Percentiles rank a stretch among this genome's conserved stretches.
These are phyloP conservation scores for Cnemophilus loriae DNA, from an alignment of 2,113 vertebrate species.

Conservation along the genomic window DNA sequence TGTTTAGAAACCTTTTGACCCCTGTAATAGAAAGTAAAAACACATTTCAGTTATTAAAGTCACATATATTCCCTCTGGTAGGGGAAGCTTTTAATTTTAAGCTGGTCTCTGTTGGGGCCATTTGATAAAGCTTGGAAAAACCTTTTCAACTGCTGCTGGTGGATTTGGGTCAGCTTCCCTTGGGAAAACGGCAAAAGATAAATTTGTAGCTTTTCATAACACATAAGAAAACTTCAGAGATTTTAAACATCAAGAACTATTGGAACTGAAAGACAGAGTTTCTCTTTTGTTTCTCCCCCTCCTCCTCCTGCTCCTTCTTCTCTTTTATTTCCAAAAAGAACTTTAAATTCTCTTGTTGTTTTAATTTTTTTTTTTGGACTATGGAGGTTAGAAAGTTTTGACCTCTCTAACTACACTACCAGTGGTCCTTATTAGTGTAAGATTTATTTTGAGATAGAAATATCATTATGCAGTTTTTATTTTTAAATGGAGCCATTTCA, in stretches of 20 bases:
- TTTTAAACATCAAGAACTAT: constrained; percentile 74
- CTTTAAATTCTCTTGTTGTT: constrained; percentile 56
- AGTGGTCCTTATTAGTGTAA: constrained; percentile 5
- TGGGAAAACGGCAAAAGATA: constrained; percentile 76
- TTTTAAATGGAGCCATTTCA: not conserved
- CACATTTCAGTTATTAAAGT: constrained; percentile 84
- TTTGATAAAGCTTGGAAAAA: constrained; percentile 80
- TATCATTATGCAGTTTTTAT: constrained; percentile 22
- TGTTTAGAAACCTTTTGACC: constrained; percentile 86
- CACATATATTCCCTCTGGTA: constrained; percentile 80
- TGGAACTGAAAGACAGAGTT: constrained; percentile 67
- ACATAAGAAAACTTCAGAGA: constrained; percentile 75
- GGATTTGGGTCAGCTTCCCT: constrained; percentile 76
- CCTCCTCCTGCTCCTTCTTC: not conserved
- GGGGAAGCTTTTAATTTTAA: constrained; percentile 82
- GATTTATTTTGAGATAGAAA: constrained; percentile 47
- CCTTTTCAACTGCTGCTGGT: constrained; percentile 73
- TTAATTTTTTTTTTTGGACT: not conserved
- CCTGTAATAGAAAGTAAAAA: constrained; percentile 85
- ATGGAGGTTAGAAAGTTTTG: constrained; percentile 21
- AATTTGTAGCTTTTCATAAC: constrained; percentile 77
- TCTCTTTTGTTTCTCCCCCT: constrained; percentile 44
- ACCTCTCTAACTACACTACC: constrained; percentile 9
- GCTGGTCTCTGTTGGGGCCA: constrained; percentile 72
- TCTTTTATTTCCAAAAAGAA: constrained; percentile 46